Evolutionary conservation across 1,140 invertebrate species (phyloP), one percentile per base, ranked within the genome.

Genomic region (Calycopis cecrops): DNA sequence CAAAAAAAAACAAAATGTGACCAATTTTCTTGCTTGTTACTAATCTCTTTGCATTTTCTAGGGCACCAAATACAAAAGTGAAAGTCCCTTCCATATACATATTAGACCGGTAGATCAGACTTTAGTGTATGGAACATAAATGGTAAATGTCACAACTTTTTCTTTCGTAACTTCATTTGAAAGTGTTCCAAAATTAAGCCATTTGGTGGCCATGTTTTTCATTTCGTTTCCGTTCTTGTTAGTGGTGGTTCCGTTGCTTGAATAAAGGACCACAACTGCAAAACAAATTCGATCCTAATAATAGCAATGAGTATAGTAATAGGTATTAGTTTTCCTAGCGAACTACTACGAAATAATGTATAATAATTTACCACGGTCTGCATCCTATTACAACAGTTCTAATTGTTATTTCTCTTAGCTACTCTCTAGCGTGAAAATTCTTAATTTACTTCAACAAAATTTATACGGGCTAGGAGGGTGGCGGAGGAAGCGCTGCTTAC

Each of bases 21-120:
- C 69, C 62, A 35, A 76, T 17, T 44, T 67, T 60, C 35, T 65
- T 53, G 16, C n/a, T 58, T 18, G n/a, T 37, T 3, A 73, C 65
- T 21, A 77, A 40, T 16, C 59, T 55, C 57, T 57, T 65, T 1
- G 49, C 59, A 9, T 44, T 52, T 1, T 40, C 4, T 3, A 61
- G 4, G 48, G 63, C 51, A 10, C 65, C 67, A 28, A 35, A 58
- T 9, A 65, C 69, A n/a, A 63, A 33, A 40, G 63, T 57, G 47
- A 53, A 76, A 6, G 52, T n/a, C 71, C 35, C 73, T 71, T 42
- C 71, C 68, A 18, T 74, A 69, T n/a, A 74, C 60, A 12, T 55
- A 55, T 3, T 18, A 49, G 33, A 50, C 11, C 9, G 21, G 44
- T 7, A 49, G 9, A 44, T 35, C 35, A 0, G 16, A 10, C 10